Conservation (phyloP, 2,888 invertebrate species). For the Cremastinae sp. region DNA sequence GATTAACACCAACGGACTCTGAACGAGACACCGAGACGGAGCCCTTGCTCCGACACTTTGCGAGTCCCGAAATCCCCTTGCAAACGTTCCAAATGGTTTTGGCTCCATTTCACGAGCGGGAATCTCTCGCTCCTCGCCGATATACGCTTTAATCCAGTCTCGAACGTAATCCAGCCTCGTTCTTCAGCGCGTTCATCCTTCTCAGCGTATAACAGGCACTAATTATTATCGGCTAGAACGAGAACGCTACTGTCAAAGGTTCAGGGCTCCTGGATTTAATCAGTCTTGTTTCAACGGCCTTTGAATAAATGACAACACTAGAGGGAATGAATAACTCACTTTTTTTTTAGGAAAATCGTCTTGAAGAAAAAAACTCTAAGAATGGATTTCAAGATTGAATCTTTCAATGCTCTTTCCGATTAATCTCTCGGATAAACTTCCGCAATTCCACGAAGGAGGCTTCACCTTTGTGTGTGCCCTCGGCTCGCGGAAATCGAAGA, state of each 20-base stretch:
- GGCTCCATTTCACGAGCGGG: slow-evolving; percentile 46
- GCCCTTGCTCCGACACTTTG: slow-evolving; percentile 27
- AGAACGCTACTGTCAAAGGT: not conserved
- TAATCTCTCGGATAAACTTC: too few species aligned
- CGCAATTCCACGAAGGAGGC: too few species aligned
- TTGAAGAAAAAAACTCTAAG: too few species aligned
- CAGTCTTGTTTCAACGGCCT: too few species aligned
- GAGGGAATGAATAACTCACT: too few species aligned
- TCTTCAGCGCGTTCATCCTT: slow-evolving; percentile 25
- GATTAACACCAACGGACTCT: slow-evolving; percentile 61
- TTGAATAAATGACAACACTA: too few species aligned
- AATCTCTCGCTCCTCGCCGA: slow-evolving; percentile 35
- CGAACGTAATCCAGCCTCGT: slow-evolving; percentile 54
- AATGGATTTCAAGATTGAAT: too few species aligned
- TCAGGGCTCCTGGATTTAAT: too few species aligned
- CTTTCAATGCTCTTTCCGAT: too few species aligned
- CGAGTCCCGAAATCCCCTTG: slow-evolving; percentile 40
- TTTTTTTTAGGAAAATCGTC: too few species aligned
- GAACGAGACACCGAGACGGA: slow-evolving; percentile 34
- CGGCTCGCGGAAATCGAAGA: too few species aligned
- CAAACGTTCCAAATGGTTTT: slow-evolving; percentile 48
- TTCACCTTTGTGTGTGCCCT: too few species aligned
- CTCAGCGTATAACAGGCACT: not conserved
- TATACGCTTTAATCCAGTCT: slow-evolving; percentile 61
- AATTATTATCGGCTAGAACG: not conserved